These are phyloP conservation scores for Coenobita brevimanus DNA, from an alignment of 1,140 invertebrate genomes.

Conservation along the genomic window DNA sequence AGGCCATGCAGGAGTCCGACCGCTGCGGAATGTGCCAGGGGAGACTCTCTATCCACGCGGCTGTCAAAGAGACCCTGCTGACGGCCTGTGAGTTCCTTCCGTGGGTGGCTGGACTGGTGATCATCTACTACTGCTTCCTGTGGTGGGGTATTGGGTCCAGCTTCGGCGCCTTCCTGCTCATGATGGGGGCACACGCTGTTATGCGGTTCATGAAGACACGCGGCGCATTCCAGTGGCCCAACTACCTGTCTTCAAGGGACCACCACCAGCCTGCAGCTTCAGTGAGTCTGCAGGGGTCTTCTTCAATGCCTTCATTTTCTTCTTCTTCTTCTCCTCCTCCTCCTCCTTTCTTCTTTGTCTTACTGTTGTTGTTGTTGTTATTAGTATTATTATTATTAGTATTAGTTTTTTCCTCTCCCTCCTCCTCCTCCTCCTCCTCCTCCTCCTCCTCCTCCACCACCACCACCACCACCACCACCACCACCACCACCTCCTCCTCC, in stretches of 20 bases:
- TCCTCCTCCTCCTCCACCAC: too few relatives aligned
- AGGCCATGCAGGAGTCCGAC: not conserved
- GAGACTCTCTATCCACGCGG: not conserved
- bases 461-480: too few relatives aligned
- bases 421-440: too few relatives aligned
- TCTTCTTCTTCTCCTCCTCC: too few relatives aligned
- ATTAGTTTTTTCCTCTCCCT: too few relatives aligned
- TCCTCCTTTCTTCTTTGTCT: too few relatives aligned
- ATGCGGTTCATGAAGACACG: conserved; percentile 39
- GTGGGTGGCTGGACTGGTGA: conserved; percentile 37
- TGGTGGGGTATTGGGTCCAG: conserved; percentile 52
- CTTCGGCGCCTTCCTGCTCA: conserved; percentile 43
- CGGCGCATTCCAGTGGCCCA: not conserved
- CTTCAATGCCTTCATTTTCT: too few relatives aligned
- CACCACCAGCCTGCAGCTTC: not conserved
- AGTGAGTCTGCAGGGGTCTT: conserved; percentile 4
- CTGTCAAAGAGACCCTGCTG: not conserved
- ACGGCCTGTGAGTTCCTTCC: conserved; percentile 34
- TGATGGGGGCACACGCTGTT: conserved; percentile 40
- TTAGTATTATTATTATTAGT: too few relatives aligned
- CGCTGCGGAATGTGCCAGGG: conserved; percentile 17
- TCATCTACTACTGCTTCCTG: conserved; percentile 52
- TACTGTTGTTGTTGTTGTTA: too few relatives aligned
- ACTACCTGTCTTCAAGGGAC: not conserved
- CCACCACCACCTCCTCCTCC: too few relatives aligned